Conservation (phyloP, 2,888 invertebrate species). For the Mongoloraphidia duomilia region DNA sequence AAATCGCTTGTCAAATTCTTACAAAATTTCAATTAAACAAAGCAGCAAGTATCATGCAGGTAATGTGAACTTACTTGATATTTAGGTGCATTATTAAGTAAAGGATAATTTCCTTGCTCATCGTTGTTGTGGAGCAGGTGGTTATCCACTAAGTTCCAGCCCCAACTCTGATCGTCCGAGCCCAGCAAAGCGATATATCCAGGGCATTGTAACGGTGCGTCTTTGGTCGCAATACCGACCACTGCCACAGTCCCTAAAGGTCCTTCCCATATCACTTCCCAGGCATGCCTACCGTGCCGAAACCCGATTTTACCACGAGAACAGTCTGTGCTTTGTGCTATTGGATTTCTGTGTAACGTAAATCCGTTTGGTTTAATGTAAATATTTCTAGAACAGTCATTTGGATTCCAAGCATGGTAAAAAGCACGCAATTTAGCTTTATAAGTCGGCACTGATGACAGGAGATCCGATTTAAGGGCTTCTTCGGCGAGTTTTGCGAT, state of each 20-base stretch:
- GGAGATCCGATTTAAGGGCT: conserved; percentile 77
- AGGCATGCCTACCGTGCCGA: conserved; percentile 82
- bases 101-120: conserved; percentile 84
- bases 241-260: conserved; percentile 97
- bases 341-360: conserved; percentile 93
- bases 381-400: conserved; percentile 93
- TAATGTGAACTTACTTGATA: conserved; percentile 59
- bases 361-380: conserved; percentile 95
- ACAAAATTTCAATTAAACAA: not conserved
- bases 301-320: conserved; percentile 84
- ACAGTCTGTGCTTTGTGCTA: conserved; percentile 97
- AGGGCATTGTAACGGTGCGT: conserved; percentile 83
- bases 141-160: conserved; percentile 98
- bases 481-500: conserved; percentile 74
- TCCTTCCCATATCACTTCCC: conserved; percentile 98
- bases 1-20: not conserved
- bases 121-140: conserved; percentile 92
- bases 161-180: conserved; percentile 96
- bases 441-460: conserved; percentile 76
- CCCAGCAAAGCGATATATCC: conserved; percentile 93
- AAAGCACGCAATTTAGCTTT: conserved; percentile 89
- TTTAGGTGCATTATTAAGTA: conserved; percentile 90
- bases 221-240: conserved; percentile 87
- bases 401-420: conserved; percentile 93
- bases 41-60: not conserved